Conservation (phyloP, 2,797 vertebrate species). For the Mus spretus region DNA sequence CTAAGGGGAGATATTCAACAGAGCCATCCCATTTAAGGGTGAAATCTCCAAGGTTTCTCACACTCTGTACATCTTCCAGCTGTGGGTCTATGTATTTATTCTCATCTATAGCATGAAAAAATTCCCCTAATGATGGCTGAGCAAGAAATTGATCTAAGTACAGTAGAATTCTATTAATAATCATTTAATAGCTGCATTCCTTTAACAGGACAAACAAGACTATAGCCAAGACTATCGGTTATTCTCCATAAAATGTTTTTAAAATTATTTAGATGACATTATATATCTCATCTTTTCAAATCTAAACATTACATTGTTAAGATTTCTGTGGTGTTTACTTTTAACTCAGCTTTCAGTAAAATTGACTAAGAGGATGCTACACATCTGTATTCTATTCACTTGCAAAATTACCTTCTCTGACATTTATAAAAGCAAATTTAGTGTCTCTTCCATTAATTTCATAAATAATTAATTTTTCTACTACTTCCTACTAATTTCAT, state of each 20-base stretch:
- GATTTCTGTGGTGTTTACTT: background rate
- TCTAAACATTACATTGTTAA: background rate
- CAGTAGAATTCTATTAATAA: background rate
- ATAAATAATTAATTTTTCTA: background rate
- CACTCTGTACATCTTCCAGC: background rate
- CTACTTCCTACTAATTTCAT: background rate
- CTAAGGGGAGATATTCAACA: background rate
- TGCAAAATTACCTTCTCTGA: background rate
- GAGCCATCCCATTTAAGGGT: background rate
- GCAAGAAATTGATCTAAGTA: background rate
- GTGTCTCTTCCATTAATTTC: background rate
- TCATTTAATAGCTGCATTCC: background rate
- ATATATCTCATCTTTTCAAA: background rate
- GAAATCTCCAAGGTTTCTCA: no score
- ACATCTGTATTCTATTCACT: background rate
- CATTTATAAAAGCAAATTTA: background rate
- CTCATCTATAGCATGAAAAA: background rate
- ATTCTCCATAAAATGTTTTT: background rate
- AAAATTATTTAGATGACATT: background rate
- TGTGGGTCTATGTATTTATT: background rate
- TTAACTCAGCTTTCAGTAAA: background rate
- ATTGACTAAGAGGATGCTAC: background rate
- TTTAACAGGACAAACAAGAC: background rate
- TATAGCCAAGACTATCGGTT: background rate
- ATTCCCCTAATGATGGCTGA: background rate